Base-by-base conservation (phyloP, 1,140 invertebrate genomes). In the Eufriesea mexicana region DNA sequence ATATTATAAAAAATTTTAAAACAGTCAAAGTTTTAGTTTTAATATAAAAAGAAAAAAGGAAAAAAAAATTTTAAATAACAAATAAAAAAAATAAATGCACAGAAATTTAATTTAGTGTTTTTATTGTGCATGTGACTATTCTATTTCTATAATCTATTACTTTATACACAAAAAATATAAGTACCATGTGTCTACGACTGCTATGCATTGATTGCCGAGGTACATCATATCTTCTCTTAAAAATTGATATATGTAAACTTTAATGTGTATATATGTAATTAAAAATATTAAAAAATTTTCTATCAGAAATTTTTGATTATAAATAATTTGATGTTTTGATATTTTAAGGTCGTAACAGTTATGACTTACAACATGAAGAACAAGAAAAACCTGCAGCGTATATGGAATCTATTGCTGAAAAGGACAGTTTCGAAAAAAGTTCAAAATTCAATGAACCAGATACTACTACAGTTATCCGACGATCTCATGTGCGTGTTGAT, bases 161-260 rank as follows among this genome's bases (percentile, higher is more conserved):
- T 75, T 23, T 62, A 14, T 62, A 68, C 18, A 75, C 35, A 77
- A 57, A 45, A 76, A 12, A 78, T 70, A 74, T 42, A 79, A 89
- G 78, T 88, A 89, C 86, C 87, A 94, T 95, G 92, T 95, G 95
- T 87, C 93, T 95, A 61, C 92, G 93, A 87, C 90, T 95, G 74
- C 93, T 95, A 84, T 95, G 95, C 89, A 94, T 95, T 79, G 94
- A 95, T 93, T 95, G 95, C 92, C 93, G 94, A 95, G 95, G 95
- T 95, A 93, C 85, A 85, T 78, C 57, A 47, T 35, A 45, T 67
- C 23, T 9, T 45, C 45, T 54, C 47, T 72, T 72, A 23, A 64
- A 82, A 42, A 59, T 80, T 67, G 23, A 74, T 61, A 59, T 18
- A 74, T 55, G 57, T 54, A 28, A 9, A 55, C 45, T 10, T 18